Conservation (phyloP, 2,888 invertebrate genomes). For the Polymixis lichenea region DNA sequence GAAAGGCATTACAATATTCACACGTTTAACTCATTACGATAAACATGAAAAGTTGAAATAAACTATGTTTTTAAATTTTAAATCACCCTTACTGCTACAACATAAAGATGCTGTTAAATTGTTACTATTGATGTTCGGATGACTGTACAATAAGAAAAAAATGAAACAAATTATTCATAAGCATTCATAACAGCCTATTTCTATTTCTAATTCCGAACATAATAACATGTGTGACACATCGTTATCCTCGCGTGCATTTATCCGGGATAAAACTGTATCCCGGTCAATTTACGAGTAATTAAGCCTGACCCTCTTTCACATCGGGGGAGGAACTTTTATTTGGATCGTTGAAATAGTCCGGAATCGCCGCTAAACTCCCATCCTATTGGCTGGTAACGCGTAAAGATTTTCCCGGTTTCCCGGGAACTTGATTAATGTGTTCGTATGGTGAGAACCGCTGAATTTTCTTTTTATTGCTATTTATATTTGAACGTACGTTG, state of each 20-base stretch:
- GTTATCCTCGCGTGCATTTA: slow-evolving; percentile 82
- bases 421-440: slow-evolving; percentile 80
- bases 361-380: slow-evolving; percentile 82
- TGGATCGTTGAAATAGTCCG: slow-evolving; percentile 81
- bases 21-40: neutral
- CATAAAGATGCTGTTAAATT: neutral
- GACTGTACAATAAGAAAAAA: neutral
- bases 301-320: slow-evolving; percentile 89
- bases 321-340: slow-evolving; percentile 88
- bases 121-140: neutral
- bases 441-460: slow-evolving; percentile 66
- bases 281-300: slow-evolving; percentile 90
- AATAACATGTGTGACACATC: slow-evolving; percentile 79
- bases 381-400: slow-evolving; percentile 81
- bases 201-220: slow-evolving; percentile 57
- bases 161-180: neutral
- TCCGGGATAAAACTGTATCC: slow-evolving; percentile 85
- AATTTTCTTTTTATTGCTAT: slow-evolving; percentile 65
- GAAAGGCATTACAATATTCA: slow-evolving; percentile 6
- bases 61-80: neutral
- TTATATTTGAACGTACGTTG: slow-evolving; percentile 51
- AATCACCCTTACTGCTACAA: neutral
- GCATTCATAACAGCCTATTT: slow-evolving; percentile 18
- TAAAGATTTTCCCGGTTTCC: slow-evolving; percentile 78
- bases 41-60: neutral